Percentiles rank a stretch among this genome's conserved stretches.
phyloP scores from a whole-genome alignment of 2,797 vertebrate species.

The Eulemur albifrons region DNA sequence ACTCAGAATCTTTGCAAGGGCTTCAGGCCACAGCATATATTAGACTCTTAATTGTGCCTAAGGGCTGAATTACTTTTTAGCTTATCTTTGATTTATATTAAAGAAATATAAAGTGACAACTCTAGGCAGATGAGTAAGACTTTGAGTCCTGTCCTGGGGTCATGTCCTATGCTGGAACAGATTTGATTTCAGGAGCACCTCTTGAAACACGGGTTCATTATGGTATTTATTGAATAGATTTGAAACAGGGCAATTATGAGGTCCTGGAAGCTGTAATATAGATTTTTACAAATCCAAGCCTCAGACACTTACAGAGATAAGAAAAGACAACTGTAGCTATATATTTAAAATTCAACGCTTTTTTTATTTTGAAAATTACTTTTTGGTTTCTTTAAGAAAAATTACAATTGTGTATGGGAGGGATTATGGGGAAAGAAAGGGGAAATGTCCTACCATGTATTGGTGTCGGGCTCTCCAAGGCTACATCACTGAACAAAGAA shows the following conservation, averaged over 20 bases:
- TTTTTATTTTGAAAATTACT: background rate
- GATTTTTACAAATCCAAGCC: background rate
- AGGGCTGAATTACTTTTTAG: slow-evolving; percentile 74
- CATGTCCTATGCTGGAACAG: background rate
- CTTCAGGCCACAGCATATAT: slow-evolving; percentile 76
- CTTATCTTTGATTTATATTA: slow-evolving; percentile 68
- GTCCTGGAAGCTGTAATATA: background rate
- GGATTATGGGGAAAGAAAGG: background rate
- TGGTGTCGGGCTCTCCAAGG: fast-evolving
- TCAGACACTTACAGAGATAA: background rate
- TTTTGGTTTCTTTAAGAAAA: background rate
- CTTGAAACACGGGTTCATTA: background rate
- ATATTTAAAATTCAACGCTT: background rate
- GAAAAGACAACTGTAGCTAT: background rate
- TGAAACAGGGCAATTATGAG: background rate
- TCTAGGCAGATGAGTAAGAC: background rate
- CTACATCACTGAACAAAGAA: background rate
- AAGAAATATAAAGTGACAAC: slow-evolving; percentile 46
- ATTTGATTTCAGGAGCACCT: background rate
- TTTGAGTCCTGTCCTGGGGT: slow-evolving; percentile 7
- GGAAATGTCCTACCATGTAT: background rate
- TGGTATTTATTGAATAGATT: background rate
- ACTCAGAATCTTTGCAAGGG: slow-evolving; percentile 71
- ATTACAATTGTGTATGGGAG: background rate
- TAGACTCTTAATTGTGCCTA: slow-evolving; percentile 74